Evolutionary conservation across 1,140 invertebrate species (phyloP).

Genomic region (Daktulosphaira vitifoliae): DNA sequence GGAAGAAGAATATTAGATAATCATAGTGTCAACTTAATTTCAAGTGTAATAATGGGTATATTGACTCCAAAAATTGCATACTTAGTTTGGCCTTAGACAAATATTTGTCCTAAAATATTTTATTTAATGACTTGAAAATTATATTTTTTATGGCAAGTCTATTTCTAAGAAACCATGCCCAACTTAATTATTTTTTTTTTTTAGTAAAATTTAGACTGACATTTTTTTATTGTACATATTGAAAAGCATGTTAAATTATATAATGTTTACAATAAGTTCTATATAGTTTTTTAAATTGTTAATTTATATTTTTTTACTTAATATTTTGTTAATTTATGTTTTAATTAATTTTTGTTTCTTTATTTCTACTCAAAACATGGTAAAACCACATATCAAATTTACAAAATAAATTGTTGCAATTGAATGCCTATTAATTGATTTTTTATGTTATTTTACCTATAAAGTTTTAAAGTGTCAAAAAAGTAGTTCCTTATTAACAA

Average conservation of each 20-base stretch:
- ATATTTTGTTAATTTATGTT: slow-evolving; percentile 7
- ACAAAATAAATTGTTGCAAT: no score
- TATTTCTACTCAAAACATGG: slow-evolving; percentile 2
- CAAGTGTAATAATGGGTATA: slow-evolving; percentile 65
- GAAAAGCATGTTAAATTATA: neutral
- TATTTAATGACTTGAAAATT: slow-evolving; percentile 9
- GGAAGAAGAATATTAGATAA: slow-evolving; percentile 76
- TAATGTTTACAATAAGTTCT: neutral
- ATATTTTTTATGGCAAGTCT: no score
- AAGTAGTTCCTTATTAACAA: no score
- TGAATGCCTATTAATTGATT: no score
- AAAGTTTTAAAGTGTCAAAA: no score
- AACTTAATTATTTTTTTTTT: no score
- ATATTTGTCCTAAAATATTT: neutral
- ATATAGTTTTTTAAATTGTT: neutral
- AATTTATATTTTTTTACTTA: neutral
- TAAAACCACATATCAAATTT: slow-evolving; percentile 26
- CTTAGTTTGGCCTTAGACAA: slow-evolving; percentile 50
- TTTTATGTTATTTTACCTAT: no score
- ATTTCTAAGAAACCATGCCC: no score
- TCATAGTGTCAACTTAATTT: slow-evolving; percentile 80
- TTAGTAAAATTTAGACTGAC: neutral
- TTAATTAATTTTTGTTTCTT: neutral
- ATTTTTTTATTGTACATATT: slow-evolving; percentile 5
- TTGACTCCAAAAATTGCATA: slow-evolving; percentile 63